A percentile compares a stretch with the other conserved stretches of the same genome.
These are phyloP conservation scores for Maccullochella peelii DNA, from an alignment of 2,113 vertebrate genomes.

Conservation along the genomic window DNA sequence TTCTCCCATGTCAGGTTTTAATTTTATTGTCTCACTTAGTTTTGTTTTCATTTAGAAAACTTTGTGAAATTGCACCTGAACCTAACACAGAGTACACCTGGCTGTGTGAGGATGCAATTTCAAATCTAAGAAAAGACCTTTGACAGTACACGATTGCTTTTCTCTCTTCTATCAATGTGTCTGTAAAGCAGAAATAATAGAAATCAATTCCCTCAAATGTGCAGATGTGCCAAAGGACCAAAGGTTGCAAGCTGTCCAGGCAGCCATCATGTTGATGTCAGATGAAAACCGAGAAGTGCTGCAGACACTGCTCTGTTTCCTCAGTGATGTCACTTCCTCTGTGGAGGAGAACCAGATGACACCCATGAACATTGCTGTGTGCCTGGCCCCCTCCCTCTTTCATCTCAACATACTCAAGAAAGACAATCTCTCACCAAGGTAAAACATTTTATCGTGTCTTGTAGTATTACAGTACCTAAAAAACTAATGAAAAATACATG, in stretches of 20 bases:
- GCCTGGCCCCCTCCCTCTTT: slow-evolving; percentile 96
- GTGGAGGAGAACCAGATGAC: slow-evolving; percentile 99
- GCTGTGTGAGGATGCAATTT: background rate
- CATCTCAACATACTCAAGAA: slow-evolving; percentile 97
- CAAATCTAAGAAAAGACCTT: background rate
- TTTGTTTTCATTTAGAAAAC: background rate
- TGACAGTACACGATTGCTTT: background rate
- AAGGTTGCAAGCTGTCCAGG: slow-evolving; percentile 92
- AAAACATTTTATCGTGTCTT: background rate
- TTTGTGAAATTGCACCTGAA: background rate
- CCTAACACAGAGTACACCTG: background rate
- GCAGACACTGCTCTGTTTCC: slow-evolving; percentile 95
- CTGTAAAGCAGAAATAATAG: slow-evolving; percentile 13
- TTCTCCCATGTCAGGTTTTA: background rate
- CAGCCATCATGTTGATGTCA: slow-evolving; percentile 95
- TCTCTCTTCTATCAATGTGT: background rate
- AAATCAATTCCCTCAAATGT: slow-evolving; percentile 2
- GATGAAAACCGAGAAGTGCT: slow-evolving; percentile 96
- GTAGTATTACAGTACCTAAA: background rate
- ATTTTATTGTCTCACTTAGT: background rate
- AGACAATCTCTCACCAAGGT: slow-evolving; percentile 93
- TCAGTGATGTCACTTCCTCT: slow-evolving; percentile 91
- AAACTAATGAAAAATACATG: slow-evolving; percentile 28
- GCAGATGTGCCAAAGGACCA: slow-evolving; percentile 96
- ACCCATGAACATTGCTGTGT: slow-evolving; percentile 97